Evolutionary conservation across 2,888 invertebrate genomes (phyloP), one percentile per base, ranked within the genome.

Genomic region (Pterostichus madidus): DNA sequence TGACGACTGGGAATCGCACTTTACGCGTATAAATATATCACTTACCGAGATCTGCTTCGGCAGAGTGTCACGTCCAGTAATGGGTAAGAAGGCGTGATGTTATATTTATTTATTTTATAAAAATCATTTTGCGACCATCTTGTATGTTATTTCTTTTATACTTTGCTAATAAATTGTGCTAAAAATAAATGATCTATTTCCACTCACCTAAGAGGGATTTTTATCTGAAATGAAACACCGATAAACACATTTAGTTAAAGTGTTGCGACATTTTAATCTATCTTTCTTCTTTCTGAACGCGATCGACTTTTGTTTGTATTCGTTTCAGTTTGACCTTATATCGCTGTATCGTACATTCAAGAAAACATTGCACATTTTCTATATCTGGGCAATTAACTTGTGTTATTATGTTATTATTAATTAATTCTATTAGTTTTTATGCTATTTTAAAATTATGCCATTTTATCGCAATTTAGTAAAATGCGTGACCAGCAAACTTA

Each of bases 361-460:
- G 39, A 49, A 13, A n/a, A 49, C n/a, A 49, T 49, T 49, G 49
- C 49, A 49, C 49, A 49, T 49, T 49, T 49, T 49, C 39, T 6
- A 7, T 49, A 49, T 49, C 49, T 39, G 2, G 11, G 49, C 49
- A 49, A 49, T 49, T 49, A 49, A 49, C 49, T 49, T 49, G 49
- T 49, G 49, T 49, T 49, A 49, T 49, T 49, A 49, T 49, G 49
- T 49, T 49, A 49, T 49, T 49, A 49, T n/a, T 49, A 49, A 49
- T 49, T 49, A 49, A 49, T 49, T 49, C 6, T 49, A 1, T 49
- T 49, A 39, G 49, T n/a, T 49, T 49, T 49, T 49, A 13, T 49
- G 4, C 49, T 49, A 49, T 49, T 49, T 49, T 49, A 5, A 49
- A 49, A 49, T 10, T 39, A 6, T 39, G 39, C 3, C 8, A 39